Evolutionary conservation across 1,140 invertebrate species (phyloP), one percentile per base, ranked within the genome.

Genomic region (Ptiloglossa arizonensis): DNA sequence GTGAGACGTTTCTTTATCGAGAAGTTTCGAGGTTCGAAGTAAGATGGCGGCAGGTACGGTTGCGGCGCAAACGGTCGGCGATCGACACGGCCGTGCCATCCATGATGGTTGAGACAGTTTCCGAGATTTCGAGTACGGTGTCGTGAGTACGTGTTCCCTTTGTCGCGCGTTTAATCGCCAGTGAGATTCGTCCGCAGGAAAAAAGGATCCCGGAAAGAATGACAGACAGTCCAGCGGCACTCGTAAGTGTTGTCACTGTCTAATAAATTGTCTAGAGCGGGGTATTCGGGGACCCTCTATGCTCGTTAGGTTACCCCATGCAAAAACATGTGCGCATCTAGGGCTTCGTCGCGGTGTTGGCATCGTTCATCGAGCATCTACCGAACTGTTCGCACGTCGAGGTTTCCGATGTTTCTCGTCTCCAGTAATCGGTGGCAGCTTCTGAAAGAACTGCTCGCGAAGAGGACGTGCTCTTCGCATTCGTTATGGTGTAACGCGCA

Each of bases 161-260:
- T 79, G 50, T 72, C 63, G 62, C 54, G 79, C 64, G 79, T 68
- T 62, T 38, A 83, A 83, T 72, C 71, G 60, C 24, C 46, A 77
- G 57, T 66, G 59, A 75, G 62, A 56, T 56, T 48, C 46, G 29
- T 59, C 27, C 24, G 27, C n/a, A 41, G 11, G 22, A 62, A 38
- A n/a, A 48, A 29, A 68, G 56, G 56, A 78, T 73, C 35, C 56
- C 38, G 15, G 60, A 52, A 81, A 86, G 50, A 52, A 81, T 86
- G 80, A 81, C 69, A 54, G 78, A 87, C 74, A 81, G 41, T 73
- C 79, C 81, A 54, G 66, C 80, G 66, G 38, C 83, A 71, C 75
- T 83, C 57, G 86, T 87, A 71, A 87, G 86, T 87, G 57, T 83
- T 85, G 85, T 86, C 85, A 87, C 70, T 81, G 70, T 56, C 29